Conservation (phyloP, 2,113 vertebrate species). For the Lepus americanus region DNA sequence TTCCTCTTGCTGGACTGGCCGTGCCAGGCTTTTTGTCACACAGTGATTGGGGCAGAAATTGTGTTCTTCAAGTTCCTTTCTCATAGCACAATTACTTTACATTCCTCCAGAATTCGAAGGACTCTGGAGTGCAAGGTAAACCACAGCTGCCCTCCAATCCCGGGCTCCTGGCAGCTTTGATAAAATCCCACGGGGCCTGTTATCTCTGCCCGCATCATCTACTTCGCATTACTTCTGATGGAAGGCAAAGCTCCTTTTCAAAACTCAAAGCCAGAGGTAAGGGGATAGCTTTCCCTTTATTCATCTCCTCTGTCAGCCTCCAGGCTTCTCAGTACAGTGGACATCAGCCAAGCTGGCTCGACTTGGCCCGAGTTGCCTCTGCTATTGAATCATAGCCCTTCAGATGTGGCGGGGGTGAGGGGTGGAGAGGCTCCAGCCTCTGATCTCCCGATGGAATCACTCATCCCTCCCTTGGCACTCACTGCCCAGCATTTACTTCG, state of each 20-base stretch:
- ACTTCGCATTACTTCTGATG: neutral
- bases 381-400: neutral
- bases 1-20: neutral
- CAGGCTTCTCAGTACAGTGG: neutral
- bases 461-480: neutral
- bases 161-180: neutral
- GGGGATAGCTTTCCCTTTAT: neutral
- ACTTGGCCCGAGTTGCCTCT: neutral
- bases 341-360: neutral
- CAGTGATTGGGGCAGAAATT: neutral
- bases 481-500: neutral
- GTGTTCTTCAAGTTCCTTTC: no score
- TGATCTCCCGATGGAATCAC: neutral
- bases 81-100: constrained; percentile 10
- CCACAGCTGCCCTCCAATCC: neutral
- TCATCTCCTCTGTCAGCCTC: neutral
- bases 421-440: no score
- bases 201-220: neutral
- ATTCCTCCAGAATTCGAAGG: neutral
- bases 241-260: constrained; percentile 32
- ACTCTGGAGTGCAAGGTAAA: neutral
- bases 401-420: neutral
- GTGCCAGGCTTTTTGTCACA: neutral
- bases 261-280: neutral
- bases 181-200: neutral